Conservation (phyloP, 2,888 invertebrate species). For the Acronicta leporina region DNA sequence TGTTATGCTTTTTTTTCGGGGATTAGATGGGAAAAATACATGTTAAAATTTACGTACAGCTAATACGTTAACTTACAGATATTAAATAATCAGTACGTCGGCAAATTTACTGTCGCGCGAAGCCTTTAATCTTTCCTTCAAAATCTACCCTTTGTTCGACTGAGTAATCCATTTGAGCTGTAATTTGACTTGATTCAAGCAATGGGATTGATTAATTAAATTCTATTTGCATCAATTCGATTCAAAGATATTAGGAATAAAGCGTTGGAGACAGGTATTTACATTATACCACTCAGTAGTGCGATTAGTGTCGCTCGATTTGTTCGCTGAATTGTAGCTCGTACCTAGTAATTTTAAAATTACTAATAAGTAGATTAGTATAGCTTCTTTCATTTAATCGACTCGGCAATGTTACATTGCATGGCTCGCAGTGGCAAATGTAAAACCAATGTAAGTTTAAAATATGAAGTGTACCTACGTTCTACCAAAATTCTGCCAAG, state of each 20-base stretch:
- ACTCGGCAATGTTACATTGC: no score
- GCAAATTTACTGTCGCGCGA: slow-evolving; percentile 22
- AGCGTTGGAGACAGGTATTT: slow-evolving; percentile 10
- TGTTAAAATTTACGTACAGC: background rate
- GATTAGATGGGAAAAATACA: no score
- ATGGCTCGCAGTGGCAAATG: no score
- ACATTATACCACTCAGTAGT: slow-evolving; percentile 13
- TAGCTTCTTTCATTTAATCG: no score
- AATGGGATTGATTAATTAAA: slow-evolving; percentile 55
- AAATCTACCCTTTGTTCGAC: slow-evolving; percentile 46
- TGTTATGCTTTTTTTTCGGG: slow-evolving; percentile 27
- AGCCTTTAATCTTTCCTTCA: slow-evolving; percentile 34
- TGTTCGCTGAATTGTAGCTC: background rate
- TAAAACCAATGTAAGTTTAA: no score
- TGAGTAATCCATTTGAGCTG: slow-evolving; percentile 45
- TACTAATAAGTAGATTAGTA: no score
- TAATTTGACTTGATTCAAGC: slow-evolving; percentile 54
- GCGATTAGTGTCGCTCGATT: slow-evolving; percentile 14
- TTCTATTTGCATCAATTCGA: slow-evolving; percentile 43
- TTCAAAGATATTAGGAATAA: slow-evolving; percentile 26
- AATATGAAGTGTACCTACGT: no score
- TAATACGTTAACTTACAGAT: background rate
- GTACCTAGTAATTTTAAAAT: slow-evolving; percentile 9
- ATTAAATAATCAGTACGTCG: background rate
- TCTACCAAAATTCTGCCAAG: no score